Percentiles rank a stretch among this genome's conserved stretches.
These are phyloP conservation scores for Serripes groenlandicus DNA, from an alignment of 2,888 invertebrate genomes.

Conservation along the genomic window DNA sequence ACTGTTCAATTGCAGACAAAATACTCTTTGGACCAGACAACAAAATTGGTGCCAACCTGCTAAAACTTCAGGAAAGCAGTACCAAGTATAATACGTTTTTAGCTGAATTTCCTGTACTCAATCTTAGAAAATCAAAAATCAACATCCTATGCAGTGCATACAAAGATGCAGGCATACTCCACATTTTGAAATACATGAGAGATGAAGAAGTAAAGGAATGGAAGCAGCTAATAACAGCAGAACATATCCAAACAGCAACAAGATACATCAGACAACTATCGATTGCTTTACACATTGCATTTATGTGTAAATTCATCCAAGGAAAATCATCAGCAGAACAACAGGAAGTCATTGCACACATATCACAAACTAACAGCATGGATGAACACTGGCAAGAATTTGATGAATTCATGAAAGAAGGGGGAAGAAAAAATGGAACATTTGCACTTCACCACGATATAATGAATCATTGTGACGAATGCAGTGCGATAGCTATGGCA, in stretches of 20 bases:
- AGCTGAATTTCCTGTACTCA: constrained; percentile 48
- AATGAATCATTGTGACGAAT: constrained; percentile 64
- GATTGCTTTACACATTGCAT: constrained; percentile 34
- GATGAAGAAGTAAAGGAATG: constrained; percentile 52
- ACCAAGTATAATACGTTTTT: constrained; percentile 35
- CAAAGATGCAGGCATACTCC: constrained; percentile 48
- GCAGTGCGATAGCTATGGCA: constrained; percentile 48
- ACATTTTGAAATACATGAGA: constrained; percentile 50
- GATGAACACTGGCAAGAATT: constrained; percentile 21
- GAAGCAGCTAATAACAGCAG: constrained; percentile 37
- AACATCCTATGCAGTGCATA: constrained; percentile 54
- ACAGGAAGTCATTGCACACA: neutral
- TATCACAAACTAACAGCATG: neutral
- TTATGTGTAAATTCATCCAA: constrained; percentile 27
- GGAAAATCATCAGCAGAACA: neutral
- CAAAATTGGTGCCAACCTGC: constrained; percentile 43
- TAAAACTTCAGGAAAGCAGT: neutral
- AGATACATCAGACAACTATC: constrained; percentile 22
- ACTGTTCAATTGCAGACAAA: neutral
- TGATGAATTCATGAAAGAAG: constrained; percentile 24
- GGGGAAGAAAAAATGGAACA: constrained; percentile 38
- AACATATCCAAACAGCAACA: constrained; percentile 51
- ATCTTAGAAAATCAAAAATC: constrained; percentile 56
- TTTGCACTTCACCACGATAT: constrained; percentile 55
- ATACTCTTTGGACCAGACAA: constrained; percentile 52